Conservation (phyloP, 2,113 vertebrate genomes). For the Cynoglossus semilaevis region DNA sequence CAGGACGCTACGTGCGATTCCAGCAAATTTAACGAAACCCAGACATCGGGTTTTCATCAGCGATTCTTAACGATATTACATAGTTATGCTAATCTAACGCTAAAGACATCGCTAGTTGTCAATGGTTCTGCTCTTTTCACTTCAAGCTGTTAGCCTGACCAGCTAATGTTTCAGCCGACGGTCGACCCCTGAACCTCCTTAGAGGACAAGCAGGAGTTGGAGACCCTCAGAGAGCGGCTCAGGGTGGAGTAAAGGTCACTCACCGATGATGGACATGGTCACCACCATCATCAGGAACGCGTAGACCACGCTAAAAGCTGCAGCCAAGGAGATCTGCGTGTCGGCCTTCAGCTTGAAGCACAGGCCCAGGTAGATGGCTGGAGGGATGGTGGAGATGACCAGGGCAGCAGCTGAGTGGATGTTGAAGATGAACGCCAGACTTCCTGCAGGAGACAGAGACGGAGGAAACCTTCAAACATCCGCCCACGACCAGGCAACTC, state of each 20-base stretch:
- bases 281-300: slow-evolving; percentile 72
- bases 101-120: too few relatives aligned
- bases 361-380: slow-evolving; percentile 57
- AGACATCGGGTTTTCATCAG: too few relatives aligned
- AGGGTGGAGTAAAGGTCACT: slow-evolving; percentile 8
- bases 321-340: slow-evolving; percentile 70
- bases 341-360: slow-evolving; percentile 70
- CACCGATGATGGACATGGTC: slow-evolving; percentile 65
- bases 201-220: too few relatives aligned
- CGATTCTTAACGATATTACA: too few relatives aligned
- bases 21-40: too few relatives aligned
- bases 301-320: slow-evolving; percentile 62
- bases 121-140: too few relatives aligned
- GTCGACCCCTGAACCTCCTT: too few relatives aligned
- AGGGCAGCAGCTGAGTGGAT: slow-evolving; percentile 25
- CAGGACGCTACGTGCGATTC: too few relatives aligned
- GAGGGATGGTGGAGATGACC: slow-evolving; percentile 58
- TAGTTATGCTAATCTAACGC: too few relatives aligned
- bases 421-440: slow-evolving; percentile 34
- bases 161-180: too few relatives aligned
- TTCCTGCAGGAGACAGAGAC: slow-evolving; percentile 47
- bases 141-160: too few relatives aligned
- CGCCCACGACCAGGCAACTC: neutral
- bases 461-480: neutral
- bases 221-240: neutral